Evolutionary conservation across 2,888 invertebrate species (phyloP).

Genomic region (Ochropleura plecta): DNA sequence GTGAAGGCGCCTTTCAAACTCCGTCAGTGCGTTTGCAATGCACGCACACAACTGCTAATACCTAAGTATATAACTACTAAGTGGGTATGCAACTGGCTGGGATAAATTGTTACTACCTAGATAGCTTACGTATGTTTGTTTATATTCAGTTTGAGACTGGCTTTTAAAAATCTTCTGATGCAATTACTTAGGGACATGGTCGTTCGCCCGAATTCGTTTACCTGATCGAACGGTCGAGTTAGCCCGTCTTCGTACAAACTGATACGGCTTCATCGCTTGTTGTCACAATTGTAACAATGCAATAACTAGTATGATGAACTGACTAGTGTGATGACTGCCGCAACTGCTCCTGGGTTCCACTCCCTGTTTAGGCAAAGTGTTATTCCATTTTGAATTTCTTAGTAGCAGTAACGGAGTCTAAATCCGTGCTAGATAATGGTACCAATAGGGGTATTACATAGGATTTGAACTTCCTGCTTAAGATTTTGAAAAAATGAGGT

Average conservation of each 20-base stretch:
- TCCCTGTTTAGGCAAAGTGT: too few species aligned
- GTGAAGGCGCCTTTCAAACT: slow-evolving; percentile 27
- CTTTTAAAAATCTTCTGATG: neutral
- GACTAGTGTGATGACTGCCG: too few species aligned
- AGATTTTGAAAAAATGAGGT: neutral
- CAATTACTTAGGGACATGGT: neutral
- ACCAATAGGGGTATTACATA: too few species aligned
- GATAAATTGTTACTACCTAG: neutral
- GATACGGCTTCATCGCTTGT: neutral
- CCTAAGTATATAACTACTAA: neutral
- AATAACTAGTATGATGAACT: too few species aligned
- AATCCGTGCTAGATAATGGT: too few species aligned
- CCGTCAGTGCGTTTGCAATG: slow-evolving; percentile 25
- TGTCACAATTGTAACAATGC: neutral
- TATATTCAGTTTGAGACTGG: neutral
- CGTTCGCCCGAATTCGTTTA: neutral
- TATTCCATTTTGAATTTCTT: too few species aligned
- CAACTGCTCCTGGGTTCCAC: too few species aligned
- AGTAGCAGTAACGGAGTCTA: too few species aligned
- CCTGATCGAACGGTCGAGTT: neutral
- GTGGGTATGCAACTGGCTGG: neutral
- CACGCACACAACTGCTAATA: neutral
- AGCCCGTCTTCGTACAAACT: neutral
- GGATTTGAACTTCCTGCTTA: too few species aligned
- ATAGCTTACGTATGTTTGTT: slow-evolving; percentile 2